Percentiles rank a stretch among this genome's conserved stretches.
Evolutionary conservation across 1,140 invertebrate species (phyloP).

Genomic region (Cataglyphis hispanica): DNA sequence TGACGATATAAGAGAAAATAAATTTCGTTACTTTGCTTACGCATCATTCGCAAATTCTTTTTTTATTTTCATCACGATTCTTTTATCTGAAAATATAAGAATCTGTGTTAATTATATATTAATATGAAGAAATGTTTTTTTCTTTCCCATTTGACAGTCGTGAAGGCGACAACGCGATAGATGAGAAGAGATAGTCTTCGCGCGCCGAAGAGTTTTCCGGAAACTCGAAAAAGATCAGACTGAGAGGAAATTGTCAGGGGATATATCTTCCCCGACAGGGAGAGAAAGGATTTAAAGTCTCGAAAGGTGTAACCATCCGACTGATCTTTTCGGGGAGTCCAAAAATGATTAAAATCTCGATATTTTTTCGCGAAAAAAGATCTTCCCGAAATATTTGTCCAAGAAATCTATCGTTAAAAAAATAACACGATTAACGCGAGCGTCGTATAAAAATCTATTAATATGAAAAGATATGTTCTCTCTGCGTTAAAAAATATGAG

Average conservation of each 20-base stretch:
- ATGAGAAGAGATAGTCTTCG: constrained; percentile 9
- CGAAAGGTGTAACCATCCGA: background rate
- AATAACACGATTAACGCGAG: background rate
- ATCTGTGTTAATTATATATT: background rate
- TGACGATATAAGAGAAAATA: background rate
- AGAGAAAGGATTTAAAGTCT: too few relatives aligned
- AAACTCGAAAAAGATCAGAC: constrained; percentile 18
- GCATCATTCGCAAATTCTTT: background rate
- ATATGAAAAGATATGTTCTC: background rate
- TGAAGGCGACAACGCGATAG: constrained; percentile 15
- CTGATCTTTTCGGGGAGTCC: background rate
- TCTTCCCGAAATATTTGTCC: background rate
- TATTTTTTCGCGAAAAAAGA: background rate
- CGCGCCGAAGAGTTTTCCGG: constrained; percentile 4
- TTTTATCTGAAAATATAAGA: background rate
- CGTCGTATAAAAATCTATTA: background rate
- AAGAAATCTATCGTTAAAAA: background rate
- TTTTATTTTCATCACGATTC: background rate
- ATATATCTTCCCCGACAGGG: background rate
- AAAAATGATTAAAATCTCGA: background rate
- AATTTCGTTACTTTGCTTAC: background rate
- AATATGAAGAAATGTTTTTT: background rate
- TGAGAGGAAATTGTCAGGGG: background rate
- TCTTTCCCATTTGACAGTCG: constrained; percentile 1
- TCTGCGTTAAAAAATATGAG: background rate